Evolutionary conservation across 2,888 invertebrate species (phyloP), one percentile per base, ranked within the genome.

Genomic region (Lumbricus terrestris): DNA sequence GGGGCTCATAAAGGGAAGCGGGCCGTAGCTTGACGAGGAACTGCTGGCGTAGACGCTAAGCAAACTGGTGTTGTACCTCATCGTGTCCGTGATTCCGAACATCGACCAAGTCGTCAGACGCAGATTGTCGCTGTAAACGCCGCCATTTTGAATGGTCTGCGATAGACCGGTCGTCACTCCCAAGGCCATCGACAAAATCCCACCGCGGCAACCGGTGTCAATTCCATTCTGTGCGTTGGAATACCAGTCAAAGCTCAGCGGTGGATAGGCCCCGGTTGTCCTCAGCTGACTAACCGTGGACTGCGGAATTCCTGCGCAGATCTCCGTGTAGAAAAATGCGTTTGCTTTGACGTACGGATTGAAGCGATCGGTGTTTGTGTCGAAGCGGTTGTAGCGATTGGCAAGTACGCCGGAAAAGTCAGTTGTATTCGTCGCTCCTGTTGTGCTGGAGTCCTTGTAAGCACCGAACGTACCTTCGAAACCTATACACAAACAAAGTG

Each of bases 21-120:
- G 18, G 2, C 37, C 33, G 37, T 69, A 88, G 23, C 89, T 90
- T 54, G 38, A 83, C 23, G n/a, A 29, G 42, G 15, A 1, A 42
- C 40, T 42, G 35, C 20, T 35, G 20, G 47, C 29, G 35, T 85
- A 85, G 35, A 35, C 90, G 37, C 90, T 90, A 35, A 90, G 89
- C n/a, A 90, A 33, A 29, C 38, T 23, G 5, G 35, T 34, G 33
- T 29, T 47, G 38, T 89, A 33, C 18, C 54, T 89, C 34, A 89
- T 89, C 29, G 90, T 69, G 37, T 90, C 90, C 16, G 89, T 83
- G 40, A 91, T 33, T 35, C 90, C 88, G 90, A 91, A 91, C 54
- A 90, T 89, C 1, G 91, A 90, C 91, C 91, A 91, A 35, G 82
- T 37, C 3, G 91, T 90, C 69, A 90, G 90, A 18, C 82, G n/a